These are phyloP conservation scores for Malurus splendens DNA, from an alignment of 2,797 vertebrate genomes.

Conservation along the genomic window DNA sequence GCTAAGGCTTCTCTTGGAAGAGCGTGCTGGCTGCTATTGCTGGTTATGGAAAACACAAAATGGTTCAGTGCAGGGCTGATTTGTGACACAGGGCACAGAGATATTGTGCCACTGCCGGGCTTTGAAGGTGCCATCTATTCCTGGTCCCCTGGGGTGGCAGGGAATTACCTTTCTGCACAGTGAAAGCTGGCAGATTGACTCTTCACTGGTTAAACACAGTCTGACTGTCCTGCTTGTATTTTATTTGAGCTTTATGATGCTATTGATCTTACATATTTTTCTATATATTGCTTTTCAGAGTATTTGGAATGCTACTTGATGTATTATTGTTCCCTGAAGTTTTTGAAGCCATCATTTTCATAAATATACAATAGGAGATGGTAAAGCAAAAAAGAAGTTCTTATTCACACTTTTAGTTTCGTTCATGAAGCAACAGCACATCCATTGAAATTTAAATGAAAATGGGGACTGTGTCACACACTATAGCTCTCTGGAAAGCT, in stretches of 20 bases:
- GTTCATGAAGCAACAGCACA: conserved; percentile 36
- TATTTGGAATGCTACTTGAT: conserved; percentile 11
- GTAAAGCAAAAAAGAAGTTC: background rate
- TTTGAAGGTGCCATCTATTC: background rate
- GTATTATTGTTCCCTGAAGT: conserved; percentile 34
- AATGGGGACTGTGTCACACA: conserved; percentile 53
- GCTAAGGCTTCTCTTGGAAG: background rate
- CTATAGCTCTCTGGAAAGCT: conserved; percentile 53
- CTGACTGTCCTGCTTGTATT: background rate
- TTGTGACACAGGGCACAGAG: background rate
- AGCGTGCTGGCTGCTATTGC: background rate
- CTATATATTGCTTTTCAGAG: background rate
- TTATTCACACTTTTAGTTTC: conserved; percentile 50
- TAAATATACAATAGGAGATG: conserved; percentile 30
- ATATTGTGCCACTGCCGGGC: background rate
- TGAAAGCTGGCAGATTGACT: background rate
- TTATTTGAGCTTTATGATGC: conserved; percentile 3
- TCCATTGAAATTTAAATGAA: conserved; percentile 62
- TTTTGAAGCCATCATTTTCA: conserved; percentile 47
- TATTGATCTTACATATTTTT: background rate
- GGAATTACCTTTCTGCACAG: background rate
- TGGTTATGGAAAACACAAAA: background rate
- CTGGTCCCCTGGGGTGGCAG: background rate
- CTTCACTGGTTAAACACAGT: background rate
- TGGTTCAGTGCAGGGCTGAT: background rate